Evolutionary conservation across 2,113 vertebrate species (phyloP).

Genomic region (Brachyhypopomus gauderio): DNA sequence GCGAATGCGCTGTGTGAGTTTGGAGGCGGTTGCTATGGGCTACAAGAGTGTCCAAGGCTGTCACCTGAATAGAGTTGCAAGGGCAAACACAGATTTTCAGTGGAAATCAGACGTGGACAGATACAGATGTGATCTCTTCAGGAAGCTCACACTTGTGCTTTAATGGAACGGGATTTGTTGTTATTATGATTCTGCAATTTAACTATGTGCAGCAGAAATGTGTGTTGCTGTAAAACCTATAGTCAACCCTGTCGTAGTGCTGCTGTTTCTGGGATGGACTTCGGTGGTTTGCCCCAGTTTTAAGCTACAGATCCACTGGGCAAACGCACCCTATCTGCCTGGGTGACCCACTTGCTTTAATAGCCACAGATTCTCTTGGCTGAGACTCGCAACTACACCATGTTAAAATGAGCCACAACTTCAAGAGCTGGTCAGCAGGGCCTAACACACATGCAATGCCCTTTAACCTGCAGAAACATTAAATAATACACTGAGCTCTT

Average conservation of each 20-base stretch:
- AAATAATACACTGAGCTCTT: not conserved
- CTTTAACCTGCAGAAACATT: not conserved
- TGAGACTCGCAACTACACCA: not conserved
- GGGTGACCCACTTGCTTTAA: not conserved
- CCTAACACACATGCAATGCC: not conserved
- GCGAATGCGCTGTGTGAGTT: not conserved
- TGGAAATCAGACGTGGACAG: not conserved
- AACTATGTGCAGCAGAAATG: not conserved
- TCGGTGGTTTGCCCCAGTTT: not conserved
- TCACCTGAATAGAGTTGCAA: slow-evolving; percentile 25
- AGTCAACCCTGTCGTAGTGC: not conserved
- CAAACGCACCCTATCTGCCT: not conserved
- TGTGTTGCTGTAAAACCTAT: too few relatives aligned
- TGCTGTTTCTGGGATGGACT: not conserved
- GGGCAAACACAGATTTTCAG: not conserved
- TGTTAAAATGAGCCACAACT: not conserved
- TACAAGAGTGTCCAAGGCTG: slow-evolving; percentile 30
- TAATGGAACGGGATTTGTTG: not conserved
- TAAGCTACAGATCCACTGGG: slow-evolving; percentile 8
- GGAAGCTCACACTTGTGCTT: not conserved
- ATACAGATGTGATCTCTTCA: not conserved
- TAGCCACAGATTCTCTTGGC: not conserved
- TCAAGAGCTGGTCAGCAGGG: not conserved
- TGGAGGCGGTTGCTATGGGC: slow-evolving; percentile 30
- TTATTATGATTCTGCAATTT: not conserved